Conservation (phyloP, 2,113 vertebrate genomes). For the Chunga burmeisteri region DNA sequence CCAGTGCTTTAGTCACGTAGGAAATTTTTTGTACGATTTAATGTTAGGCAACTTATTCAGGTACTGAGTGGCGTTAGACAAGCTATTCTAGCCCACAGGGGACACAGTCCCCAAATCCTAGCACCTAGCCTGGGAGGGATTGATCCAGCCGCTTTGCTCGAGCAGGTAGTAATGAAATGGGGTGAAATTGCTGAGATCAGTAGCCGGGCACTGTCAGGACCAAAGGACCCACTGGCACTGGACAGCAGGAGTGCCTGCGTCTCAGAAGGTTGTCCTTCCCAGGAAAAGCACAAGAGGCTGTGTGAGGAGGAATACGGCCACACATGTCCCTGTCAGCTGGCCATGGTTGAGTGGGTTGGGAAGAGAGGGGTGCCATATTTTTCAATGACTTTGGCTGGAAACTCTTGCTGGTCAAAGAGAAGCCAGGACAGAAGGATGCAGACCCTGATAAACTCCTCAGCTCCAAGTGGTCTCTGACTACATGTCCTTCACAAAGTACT, state of each 20-base stretch:
- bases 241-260: fast-evolving
- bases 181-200: background rate
- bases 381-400: background rate
- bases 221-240: fast-evolving
- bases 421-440: background rate
- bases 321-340: fast-evolving
- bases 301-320: fast-evolving
- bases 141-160: background rate
- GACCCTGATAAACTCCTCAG: background rate
- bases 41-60: background rate
- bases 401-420: background rate
- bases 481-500: background rate
- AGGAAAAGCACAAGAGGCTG: background rate
- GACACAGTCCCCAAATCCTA: background rate
- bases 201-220: background rate
- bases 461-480: background rate
- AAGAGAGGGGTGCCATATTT: background rate
- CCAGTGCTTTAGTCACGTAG: background rate
- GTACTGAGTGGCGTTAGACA: background rate
- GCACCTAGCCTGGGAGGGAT: background rate
- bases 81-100: background rate
- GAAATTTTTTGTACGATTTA: background rate
- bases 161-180: background rate
- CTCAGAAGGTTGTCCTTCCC: background rate
- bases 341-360: background rate